Evolutionary conservation across 1,140 invertebrate genomes (phyloP).

Genomic region (Lepidotrigona ventralis): DNA sequence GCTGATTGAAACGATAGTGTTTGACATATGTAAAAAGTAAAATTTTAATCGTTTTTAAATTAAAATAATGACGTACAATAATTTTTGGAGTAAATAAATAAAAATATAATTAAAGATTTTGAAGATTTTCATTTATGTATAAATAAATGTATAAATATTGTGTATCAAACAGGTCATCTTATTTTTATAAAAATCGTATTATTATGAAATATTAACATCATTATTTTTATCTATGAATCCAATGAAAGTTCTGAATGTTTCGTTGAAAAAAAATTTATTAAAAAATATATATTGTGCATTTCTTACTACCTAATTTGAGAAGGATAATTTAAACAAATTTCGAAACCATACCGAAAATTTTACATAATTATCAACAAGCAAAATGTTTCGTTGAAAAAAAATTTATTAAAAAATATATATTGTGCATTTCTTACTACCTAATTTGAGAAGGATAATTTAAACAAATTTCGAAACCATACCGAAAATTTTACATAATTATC

Average conservation of each 20-base stretch:
- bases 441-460: neutral
- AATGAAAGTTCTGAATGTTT: neutral
- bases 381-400: neutral
- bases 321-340: neutral
- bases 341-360: neutral
- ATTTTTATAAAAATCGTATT: neutral
- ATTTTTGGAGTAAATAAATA: neutral
- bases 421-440: neutral
- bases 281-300: neutral
- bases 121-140: neutral
- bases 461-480: neutral
- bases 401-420: neutral
- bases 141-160: too few relatives aligned
- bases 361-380: neutral
- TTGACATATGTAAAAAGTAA: neutral
- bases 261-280: neutral
- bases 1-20: neutral
- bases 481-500: neutral
- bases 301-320: neutral
- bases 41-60: neutral
- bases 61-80: neutral
- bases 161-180: neutral
- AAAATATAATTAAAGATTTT: neutral
- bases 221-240: neutral
- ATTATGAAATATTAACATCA: neutral